A percentile compares a stretch with the other conserved stretches of the same genome.
Conservation (phyloP, 2,888 invertebrate species). For the Dexiosoma caninum region DNA sequence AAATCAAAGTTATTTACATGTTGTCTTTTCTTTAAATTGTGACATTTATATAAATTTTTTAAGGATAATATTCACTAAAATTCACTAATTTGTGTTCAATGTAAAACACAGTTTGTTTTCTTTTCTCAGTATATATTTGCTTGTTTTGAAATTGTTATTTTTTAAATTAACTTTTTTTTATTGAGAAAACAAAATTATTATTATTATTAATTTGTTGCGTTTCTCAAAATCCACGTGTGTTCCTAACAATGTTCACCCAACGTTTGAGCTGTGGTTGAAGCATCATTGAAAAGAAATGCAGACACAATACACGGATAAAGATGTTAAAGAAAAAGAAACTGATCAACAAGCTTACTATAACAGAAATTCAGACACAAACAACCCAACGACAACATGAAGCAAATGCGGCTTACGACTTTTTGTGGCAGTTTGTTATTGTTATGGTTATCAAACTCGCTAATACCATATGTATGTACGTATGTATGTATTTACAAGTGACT, state of each 20-base stretch:
- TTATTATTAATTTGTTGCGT: constrained; percentile 40
- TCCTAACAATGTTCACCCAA: constrained; percentile 75
- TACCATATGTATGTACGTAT: constrained; percentile 1
- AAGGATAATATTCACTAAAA: background rate
- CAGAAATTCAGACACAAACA: background rate
- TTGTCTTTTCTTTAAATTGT: background rate
- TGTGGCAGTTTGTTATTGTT: constrained; percentile 45
- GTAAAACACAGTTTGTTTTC: background rate
- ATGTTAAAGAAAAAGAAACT: constrained; percentile 59
- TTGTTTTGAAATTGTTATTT: background rate
- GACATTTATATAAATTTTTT: background rate
- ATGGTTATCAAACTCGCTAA: constrained; percentile 46
- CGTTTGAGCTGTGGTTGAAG: constrained; percentile 70
- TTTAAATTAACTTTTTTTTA: background rate
- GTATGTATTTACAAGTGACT: constrained; percentile 1
- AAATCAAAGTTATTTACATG: background rate
- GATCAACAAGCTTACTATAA: constrained; percentile 48
- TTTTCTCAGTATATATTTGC: background rate
- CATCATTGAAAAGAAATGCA: constrained; percentile 65
- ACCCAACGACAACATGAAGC: constrained; percentile 4
- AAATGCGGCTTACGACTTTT: constrained; percentile 26
- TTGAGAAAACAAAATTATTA: background rate
- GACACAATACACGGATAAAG: constrained; percentile 26
- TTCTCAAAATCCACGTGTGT: constrained; percentile 72
- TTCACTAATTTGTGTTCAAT: background rate